These are phyloP conservation scores for Pogonocherus hispidulus DNA, from an alignment of 2,888 invertebrate genomes.

Conservation along the genomic window DNA sequence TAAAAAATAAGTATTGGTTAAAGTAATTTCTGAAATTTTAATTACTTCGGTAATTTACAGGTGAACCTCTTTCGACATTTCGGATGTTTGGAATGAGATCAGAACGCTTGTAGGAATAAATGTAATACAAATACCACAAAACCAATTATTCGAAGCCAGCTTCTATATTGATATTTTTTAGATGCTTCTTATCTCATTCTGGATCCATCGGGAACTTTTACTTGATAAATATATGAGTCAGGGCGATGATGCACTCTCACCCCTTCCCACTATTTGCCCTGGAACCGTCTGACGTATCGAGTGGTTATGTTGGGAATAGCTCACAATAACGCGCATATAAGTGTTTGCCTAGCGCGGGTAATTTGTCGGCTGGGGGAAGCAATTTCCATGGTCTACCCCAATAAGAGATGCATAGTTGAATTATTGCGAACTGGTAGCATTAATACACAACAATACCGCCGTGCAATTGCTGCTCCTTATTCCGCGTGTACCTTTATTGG, in stretches of 20 bases:
- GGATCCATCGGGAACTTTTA: too few relatives aligned
- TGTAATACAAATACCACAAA: too few relatives aligned
- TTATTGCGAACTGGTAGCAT: conserved; percentile 22
- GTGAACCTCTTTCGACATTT: too few relatives aligned
- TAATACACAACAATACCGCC: conserved; percentile 11
- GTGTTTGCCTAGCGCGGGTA: conserved; percentile 58
- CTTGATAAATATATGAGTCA: too few relatives aligned
- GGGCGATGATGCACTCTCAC: not conserved
- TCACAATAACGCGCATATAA: conserved; percentile 57
- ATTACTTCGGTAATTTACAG: too few relatives aligned
- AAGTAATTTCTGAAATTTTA: too few relatives aligned
- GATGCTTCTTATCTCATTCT: too few relatives aligned
- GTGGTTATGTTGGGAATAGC: conserved; percentile 54
- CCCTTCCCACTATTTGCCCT: not conserved
- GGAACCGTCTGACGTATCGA: conserved; percentile 44
- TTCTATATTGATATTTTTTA: too few relatives aligned
- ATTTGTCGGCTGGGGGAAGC: conserved; percentile 52
- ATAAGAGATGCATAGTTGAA: conserved; percentile 38
- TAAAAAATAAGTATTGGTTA: too few relatives aligned
- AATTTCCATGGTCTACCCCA: conserved; percentile 50
- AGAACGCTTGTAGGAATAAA: too few relatives aligned
- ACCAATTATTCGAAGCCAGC: too few relatives aligned
- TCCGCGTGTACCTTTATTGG: conserved; percentile 29
- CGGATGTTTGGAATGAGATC: too few relatives aligned
- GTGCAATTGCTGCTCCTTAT: conserved; percentile 7